phyloP scores from a whole-genome alignment of 1,140 invertebrate species.

The Hesperophylax magnus region DNA sequence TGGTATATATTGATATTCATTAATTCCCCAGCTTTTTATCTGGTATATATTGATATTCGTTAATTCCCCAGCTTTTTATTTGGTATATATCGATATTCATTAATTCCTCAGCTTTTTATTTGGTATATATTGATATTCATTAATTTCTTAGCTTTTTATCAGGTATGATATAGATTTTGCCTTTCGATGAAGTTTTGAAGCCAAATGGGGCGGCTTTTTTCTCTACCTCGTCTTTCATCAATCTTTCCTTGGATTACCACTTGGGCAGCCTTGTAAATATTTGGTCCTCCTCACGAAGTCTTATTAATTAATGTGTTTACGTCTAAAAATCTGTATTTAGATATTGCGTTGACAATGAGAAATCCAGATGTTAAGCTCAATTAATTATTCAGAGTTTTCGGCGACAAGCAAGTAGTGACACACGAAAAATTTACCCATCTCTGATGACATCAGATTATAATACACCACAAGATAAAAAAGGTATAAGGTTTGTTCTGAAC shows the following conservation, averaged over 20 bases:
- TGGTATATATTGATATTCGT: no score
- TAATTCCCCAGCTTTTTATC: no score
- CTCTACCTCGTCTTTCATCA: neutral
- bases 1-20: no score
- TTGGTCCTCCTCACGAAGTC: neutral
- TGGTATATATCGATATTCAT: no score
- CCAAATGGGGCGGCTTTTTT: neutral
- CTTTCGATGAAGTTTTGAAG: neutral
- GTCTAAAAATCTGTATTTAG: constrained; percentile 1
- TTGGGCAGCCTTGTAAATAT: neutral
- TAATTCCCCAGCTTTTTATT: no score
- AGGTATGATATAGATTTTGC: no score
- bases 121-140: no score
- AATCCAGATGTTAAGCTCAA: constrained; percentile 16
- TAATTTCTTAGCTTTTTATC: no score
- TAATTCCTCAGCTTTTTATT: no score
- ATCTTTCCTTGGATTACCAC: neutral
- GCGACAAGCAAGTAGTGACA: neutral
- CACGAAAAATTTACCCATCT: neutral
- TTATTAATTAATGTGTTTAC: neutral
- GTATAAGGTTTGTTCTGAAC: no score
- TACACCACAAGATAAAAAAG: neutral
- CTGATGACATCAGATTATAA: neutral
- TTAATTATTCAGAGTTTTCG: constrained; percentile 3
- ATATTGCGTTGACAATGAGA: constrained; percentile 4